Base-by-base conservation (phyloP, 1,140 invertebrate species). In the Euglossa dilemma region DNA sequence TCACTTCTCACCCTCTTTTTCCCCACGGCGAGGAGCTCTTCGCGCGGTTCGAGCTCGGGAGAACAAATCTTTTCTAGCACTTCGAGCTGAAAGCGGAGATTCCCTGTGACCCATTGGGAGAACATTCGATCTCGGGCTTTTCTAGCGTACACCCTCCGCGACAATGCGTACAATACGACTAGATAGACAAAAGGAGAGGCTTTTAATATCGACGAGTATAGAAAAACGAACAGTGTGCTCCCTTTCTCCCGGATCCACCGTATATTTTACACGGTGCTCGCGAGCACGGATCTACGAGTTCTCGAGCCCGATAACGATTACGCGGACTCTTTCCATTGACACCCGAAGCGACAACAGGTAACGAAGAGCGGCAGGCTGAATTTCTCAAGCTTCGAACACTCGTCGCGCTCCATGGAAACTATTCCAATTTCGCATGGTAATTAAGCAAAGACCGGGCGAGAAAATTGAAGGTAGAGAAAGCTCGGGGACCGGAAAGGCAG, bases 31-130 rank as follows among this genome's bases (percentile, higher is more conserved):
- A 45, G 16, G 36, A 18, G 45, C 36, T n/a, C 25, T 45, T 11
- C 28, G 9, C 11, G 25, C 4, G 23, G 16, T 0, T 47, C 25
- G 5, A 50, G 25, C 45, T 52, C 72, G 63, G 2, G 7, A 61
- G 80, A 77, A 59, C 74, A 75, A 76, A 83, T 83, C 66, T 78
- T 78, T 83, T 63, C 75, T 71, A 67, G 23, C 50, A 47, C 45
- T 23, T 69, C 64, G 50, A 71, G 78, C 64, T 72, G 59, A 73
- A 82, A 59, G 63, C 72, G 45, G 54, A 36, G 54, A 83, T 66
- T 50, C 73, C 78, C 45, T 69, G 59, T 87, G 78, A 66, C 71
- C 59, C 74, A 87, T 88, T 87, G 87, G 85, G 72, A 84, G 79
- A 70, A 57, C 72, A 75, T 85, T 87, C 82, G 83, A 87, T 85